Evolutionary conservation across 2,113 vertebrate species (phyloP).

Genomic region (Diphyllodes magnificus): DNA sequence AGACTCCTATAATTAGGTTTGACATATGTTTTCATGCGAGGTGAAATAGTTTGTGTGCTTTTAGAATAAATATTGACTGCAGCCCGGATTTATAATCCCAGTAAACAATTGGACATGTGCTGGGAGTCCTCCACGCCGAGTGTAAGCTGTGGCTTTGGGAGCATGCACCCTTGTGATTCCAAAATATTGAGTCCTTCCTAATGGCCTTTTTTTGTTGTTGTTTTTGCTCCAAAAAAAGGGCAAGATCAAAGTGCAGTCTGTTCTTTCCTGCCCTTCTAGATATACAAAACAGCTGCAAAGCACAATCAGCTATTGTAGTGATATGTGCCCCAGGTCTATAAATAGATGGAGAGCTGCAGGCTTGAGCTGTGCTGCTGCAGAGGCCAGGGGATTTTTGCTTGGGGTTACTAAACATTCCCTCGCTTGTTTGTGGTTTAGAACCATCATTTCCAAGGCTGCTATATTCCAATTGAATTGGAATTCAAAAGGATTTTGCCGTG

Average conservation of each 20-base stretch:
- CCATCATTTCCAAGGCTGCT: slow-evolving; percentile 35
- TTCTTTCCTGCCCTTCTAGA: slow-evolving; percentile 61
- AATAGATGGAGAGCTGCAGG: slow-evolving; percentile 53
- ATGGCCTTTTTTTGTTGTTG: slow-evolving; percentile 62
- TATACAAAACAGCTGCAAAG: slow-evolving; percentile 63
- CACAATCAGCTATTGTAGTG: slow-evolving; percentile 70
- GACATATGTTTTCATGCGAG: slow-evolving; percentile 28
- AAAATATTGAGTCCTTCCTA: slow-evolving; percentile 56
- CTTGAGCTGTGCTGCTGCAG: not conserved
- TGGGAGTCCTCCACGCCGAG: not conserved
- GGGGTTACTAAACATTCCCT: slow-evolving; percentile 42
- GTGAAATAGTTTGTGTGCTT: slow-evolving; percentile 43
- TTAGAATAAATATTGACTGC: slow-evolving; percentile 53
- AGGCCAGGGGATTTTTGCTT: slow-evolving; percentile 62
- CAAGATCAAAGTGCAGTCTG: slow-evolving; percentile 71
- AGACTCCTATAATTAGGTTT: slow-evolving; percentile 13
- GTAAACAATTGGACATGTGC: slow-evolving; percentile 30
- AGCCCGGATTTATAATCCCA: not conserved
- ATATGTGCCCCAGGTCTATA: slow-evolving; percentile 58
- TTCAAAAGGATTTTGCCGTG: not conserved
- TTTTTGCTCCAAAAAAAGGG: slow-evolving; percentile 69
- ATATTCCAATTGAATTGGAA: not conserved
- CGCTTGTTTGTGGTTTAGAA: slow-evolving; percentile 30
- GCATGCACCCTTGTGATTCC: slow-evolving; percentile 8
- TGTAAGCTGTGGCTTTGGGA: slow-evolving; percentile 40